These are phyloP conservation scores for Drosophila melanica DNA, from an alignment of 1,140 invertebrate species.

Conservation along the genomic window DNA sequence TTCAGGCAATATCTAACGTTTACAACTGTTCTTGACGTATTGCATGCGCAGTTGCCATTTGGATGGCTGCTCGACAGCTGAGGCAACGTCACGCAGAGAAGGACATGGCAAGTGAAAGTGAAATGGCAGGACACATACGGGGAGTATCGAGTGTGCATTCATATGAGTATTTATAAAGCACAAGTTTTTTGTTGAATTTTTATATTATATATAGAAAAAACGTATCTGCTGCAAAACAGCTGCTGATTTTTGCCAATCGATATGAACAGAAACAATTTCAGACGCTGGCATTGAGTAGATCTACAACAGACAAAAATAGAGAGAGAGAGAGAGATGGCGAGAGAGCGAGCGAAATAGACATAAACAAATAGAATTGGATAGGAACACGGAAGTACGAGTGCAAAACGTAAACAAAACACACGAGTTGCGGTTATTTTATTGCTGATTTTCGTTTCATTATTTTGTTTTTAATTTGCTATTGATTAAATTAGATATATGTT, in stretches of 20 bases:
- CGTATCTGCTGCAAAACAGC: conserved; percentile 67
- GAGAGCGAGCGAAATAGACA: conserved; percentile 16
- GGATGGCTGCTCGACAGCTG: conserved; percentile 61
- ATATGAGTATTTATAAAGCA: conserved; percentile 23
- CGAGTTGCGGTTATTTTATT: conserved; percentile 71
- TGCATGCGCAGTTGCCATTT: conserved; percentile 76
- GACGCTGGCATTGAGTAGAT: conserved; percentile 67
- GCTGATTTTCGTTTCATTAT: conserved; percentile 27
- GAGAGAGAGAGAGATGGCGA: conserved; percentile 4
- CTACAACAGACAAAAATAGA: conserved; percentile 31
- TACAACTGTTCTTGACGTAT: conserved; percentile 75
- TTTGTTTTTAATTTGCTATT: conserved; percentile 66
- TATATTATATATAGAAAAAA: conserved; percentile 33
- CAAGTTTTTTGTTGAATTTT: conserved; percentile 10
- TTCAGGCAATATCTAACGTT: conserved; percentile 61
- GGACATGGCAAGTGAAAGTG: conserved; percentile 36
- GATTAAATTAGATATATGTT: conserved; percentile 45
- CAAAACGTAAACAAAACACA: conserved; percentile 66
- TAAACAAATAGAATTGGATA: conserved; percentile 30
- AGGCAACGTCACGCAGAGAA: conserved; percentile 51
- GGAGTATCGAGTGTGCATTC: conserved; percentile 11
- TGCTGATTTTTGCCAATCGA: conserved; percentile 75
- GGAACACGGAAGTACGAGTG: conserved; percentile 36
- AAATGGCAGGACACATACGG: conserved; percentile 9
- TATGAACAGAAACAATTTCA: conserved; percentile 47